These are phyloP conservation scores for Conus ventricosus DNA, from an alignment of 1,140 invertebrate species.

Conservation along the genomic window DNA sequence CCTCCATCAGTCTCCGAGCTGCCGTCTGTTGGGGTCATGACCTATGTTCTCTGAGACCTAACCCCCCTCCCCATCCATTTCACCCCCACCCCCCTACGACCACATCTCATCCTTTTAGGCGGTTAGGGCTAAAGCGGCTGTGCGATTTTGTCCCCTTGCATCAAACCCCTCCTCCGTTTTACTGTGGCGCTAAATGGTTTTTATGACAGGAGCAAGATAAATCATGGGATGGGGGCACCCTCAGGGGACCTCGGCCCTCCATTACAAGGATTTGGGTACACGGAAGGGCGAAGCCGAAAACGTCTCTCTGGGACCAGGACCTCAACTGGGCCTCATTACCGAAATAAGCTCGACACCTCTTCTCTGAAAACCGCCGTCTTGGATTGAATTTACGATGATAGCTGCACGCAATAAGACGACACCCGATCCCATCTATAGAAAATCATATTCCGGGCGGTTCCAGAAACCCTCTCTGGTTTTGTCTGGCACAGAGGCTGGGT, in stretches of 20 bases:
- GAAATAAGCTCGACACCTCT: slow-evolving; percentile 36
- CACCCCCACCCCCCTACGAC: neutral
- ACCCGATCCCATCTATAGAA: slow-evolving; percentile 22
- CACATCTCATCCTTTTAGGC: slow-evolving; percentile 32
- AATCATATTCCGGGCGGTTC: slow-evolving; percentile 19
- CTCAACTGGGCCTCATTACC: slow-evolving; percentile 17
- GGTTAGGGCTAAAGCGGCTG: neutral
- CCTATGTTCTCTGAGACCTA: neutral
- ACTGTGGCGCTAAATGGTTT: slow-evolving; percentile 30
- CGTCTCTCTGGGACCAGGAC: slow-evolving; percentile 16
- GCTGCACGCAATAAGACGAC: slow-evolving; percentile 20
- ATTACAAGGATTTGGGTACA: slow-evolving; percentile 36
- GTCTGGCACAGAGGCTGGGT: neutral
- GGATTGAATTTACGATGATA: slow-evolving; percentile 30
- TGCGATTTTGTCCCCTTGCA: slow-evolving; percentile 28
- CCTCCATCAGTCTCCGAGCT: neutral
- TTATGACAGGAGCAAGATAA: slow-evolving; percentile 38
- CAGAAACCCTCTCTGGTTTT: neutral
- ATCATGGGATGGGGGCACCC: slow-evolving; percentile 13
- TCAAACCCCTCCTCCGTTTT: slow-evolving; percentile 36
- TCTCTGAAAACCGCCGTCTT: slow-evolving; percentile 21
- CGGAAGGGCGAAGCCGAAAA: slow-evolving; percentile 23
- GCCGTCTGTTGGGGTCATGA: neutral
- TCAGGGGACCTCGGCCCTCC: neutral
- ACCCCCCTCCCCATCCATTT: neutral